phyloP scores from a whole-genome alignment of 2,113 vertebrate species.

The Verasper variegatus region DNA sequence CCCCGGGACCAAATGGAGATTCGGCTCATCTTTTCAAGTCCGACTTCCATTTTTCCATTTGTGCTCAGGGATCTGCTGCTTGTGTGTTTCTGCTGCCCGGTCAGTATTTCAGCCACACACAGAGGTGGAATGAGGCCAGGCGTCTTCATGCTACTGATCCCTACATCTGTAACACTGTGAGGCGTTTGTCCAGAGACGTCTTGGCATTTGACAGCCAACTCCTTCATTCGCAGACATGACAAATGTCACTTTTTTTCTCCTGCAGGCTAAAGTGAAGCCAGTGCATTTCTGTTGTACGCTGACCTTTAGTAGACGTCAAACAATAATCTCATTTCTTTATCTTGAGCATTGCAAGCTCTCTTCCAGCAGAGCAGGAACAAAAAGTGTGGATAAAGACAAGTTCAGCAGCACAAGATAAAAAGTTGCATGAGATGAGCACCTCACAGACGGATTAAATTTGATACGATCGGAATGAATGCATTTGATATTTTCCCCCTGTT shows the following conservation, averaged over 20 bases:
- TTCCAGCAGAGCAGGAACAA: neutral
- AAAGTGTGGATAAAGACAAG: slow-evolving; percentile 17
- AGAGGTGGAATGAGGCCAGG: slow-evolving; percentile 17
- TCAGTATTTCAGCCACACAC: slow-evolving; percentile 30
- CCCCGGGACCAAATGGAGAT: slow-evolving; percentile 54
- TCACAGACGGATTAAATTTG: slow-evolving; percentile 20
- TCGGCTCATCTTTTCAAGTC: slow-evolving; percentile 49
- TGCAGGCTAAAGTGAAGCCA: slow-evolving; percentile 29
- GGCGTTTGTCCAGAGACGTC: slow-evolving; percentile 23
- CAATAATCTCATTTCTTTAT: slow-evolving; percentile 7
- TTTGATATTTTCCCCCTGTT: neutral
- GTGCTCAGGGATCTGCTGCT: slow-evolving; percentile 24
- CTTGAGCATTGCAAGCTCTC: neutral
- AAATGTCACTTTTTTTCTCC: slow-evolving; percentile 47
- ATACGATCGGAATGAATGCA: slow-evolving; percentile 23
- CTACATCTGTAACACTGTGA: neutral
- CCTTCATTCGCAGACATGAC: slow-evolving; percentile 27
- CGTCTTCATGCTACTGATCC: neutral
- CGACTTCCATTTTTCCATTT: slow-evolving; percentile 34
- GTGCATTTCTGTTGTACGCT: slow-evolving; percentile 14
- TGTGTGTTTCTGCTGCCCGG: neutral
- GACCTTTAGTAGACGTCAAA: slow-evolving; percentile 44
- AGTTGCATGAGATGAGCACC: slow-evolving; percentile 39
- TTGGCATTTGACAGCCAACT: slow-evolving; percentile 46
- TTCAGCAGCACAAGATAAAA: slow-evolving; percentile 21